These are phyloP conservation scores for Scaptodrosophila latifasciaeformis DNA, from an alignment of 2,888 invertebrate genomes.

Conservation along the genomic window DNA sequence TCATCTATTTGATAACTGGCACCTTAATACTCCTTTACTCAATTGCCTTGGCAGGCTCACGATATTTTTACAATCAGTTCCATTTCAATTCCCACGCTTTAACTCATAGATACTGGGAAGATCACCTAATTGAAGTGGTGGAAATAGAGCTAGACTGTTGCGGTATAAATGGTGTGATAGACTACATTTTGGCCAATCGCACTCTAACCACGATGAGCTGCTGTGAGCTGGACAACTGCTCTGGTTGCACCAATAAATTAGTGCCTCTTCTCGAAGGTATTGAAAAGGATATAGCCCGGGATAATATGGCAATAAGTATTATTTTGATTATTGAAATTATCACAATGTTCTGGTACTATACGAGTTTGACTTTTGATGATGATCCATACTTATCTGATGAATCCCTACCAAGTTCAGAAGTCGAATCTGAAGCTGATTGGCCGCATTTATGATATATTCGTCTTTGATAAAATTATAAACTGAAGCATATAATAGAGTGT, in stretches of 20 bases:
- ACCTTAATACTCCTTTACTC: constrained; percentile 13
- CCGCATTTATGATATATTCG: too few relatives aligned
- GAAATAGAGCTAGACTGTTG: constrained; percentile 40
- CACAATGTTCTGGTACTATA: constrained; percentile 13
- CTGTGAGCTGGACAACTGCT: constrained; percentile 30
- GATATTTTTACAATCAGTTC: constrained; percentile 1
- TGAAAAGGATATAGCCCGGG: constrained; percentile 40
- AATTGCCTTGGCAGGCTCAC: constrained; percentile 23
- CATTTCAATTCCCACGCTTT: constrained; percentile 17
- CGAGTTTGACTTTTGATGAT: not conserved
- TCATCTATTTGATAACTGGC: constrained; percentile 24
- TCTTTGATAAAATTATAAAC: too few relatives aligned
- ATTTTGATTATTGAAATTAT: constrained; percentile 16
- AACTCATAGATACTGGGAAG: constrained; percentile 30
- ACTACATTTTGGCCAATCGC: constrained; percentile 33
- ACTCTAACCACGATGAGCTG: constrained; percentile 31
- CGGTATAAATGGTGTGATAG: constrained; percentile 29
- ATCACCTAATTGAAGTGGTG: constrained; percentile 7
- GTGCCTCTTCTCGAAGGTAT: constrained; percentile 15
- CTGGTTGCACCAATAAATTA: constrained; percentile 28
- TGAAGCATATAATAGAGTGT: too few relatives aligned
- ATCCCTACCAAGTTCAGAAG: too few relatives aligned
- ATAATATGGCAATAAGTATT: constrained; percentile 32
- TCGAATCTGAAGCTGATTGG: too few relatives aligned
- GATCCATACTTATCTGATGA: constrained; percentile 23